phyloP scores from a whole-genome alignment of 1,140 invertebrate species.

The Tetramorium parvispinum region DNA sequence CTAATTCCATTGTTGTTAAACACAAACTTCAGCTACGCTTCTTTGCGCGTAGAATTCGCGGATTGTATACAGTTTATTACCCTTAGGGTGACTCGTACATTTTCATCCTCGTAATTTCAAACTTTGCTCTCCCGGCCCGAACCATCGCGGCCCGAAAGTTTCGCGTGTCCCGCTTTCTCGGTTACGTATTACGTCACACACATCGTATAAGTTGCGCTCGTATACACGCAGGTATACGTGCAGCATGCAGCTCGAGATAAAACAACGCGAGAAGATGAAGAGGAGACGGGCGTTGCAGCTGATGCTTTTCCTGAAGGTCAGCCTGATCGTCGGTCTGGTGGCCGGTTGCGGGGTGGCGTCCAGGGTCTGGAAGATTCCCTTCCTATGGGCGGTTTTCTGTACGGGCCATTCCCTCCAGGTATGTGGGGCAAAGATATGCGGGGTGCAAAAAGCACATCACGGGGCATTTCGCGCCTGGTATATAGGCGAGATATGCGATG shows the following conservation, averaged over 20 bases:
- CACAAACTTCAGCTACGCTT: neutral
- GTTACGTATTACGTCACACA: constrained; percentile 46
- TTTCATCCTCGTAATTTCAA: constrained; percentile 41
- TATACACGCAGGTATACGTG: constrained; percentile 79
- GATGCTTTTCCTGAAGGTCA: constrained; percentile 88
- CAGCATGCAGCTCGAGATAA: constrained; percentile 87
- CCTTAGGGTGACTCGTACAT: neutral
- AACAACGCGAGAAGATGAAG: constrained; percentile 87
- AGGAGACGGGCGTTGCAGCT: constrained; percentile 87
- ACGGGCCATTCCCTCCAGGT: constrained; percentile 83
- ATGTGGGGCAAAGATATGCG: neutral
- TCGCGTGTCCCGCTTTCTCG: neutral
- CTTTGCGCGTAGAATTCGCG: neutral
- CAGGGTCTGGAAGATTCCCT: constrained; percentile 79
- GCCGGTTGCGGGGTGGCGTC: constrained; percentile 82
- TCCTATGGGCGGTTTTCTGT: constrained; percentile 84
- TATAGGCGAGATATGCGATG: neutral
- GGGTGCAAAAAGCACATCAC: constrained; percentile 4
- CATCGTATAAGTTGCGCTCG: constrained; percentile 2
- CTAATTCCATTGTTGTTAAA: neutral
- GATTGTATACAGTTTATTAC: neutral
- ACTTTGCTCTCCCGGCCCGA: constrained; percentile 20
- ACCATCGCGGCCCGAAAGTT: constrained; percentile 10
- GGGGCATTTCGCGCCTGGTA: neutral
- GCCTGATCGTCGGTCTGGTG: constrained; percentile 82